These are phyloP conservation scores for Mormyrus hasselquistii DNA, from an alignment of 2,797 vertebrate genomes.

Conservation along the genomic window DNA sequence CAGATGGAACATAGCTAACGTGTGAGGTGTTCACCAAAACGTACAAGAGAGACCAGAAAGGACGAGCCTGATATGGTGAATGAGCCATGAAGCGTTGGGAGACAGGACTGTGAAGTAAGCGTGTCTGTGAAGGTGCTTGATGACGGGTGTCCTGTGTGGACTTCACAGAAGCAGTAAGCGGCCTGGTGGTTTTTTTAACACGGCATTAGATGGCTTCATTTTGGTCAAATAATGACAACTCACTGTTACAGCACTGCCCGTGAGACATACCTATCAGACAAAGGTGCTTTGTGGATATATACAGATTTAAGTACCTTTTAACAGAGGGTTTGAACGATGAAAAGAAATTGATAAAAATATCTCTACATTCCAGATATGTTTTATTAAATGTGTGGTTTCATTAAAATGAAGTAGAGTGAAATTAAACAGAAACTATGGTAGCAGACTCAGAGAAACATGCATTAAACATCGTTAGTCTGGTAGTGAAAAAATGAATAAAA, in stretches of 20 bases:
- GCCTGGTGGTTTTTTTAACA: neutral
- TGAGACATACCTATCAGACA: neutral
- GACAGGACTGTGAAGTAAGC: neutral
- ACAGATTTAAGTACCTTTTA: neutral
- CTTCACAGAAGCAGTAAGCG: neutral
- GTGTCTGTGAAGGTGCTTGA: neutral
- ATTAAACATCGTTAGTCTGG: neutral
- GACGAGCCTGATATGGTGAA: neutral
- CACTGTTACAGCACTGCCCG: neutral
- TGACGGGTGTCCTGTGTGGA: neutral
- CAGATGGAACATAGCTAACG: neutral
- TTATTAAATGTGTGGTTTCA: neutral
- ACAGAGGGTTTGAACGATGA: neutral
- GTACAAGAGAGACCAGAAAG: neutral
- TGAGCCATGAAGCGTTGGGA: neutral
- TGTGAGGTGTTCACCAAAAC: neutral
- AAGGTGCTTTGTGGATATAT: neutral
- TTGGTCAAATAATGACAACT: neutral
- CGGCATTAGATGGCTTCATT: neutral
- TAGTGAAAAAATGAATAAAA: neutral
- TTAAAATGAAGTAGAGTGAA: neutral
- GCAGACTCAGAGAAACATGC: neutral
- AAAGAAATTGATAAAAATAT: neutral
- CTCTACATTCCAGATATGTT: neutral
- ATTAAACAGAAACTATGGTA: neutral